A percentile compares a stretch with the other conserved stretches of the same genome.
phyloP scores from a whole-genome alignment of 2,797 vertebrate genomes.

The Lophius americanus region DNA sequence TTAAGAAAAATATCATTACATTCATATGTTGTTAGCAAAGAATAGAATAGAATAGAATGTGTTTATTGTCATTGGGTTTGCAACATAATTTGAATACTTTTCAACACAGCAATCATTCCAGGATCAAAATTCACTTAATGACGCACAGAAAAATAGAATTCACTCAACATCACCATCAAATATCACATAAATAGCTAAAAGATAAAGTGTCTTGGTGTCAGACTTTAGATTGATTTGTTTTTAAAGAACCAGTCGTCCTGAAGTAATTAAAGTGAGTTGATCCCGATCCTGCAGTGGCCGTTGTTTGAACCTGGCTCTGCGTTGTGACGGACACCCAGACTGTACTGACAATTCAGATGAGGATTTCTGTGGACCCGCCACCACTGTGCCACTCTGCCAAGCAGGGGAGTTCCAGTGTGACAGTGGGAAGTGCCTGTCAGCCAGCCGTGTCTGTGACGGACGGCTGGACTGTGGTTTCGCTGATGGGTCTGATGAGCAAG shows the following conservation, averaged over 20 bases:
- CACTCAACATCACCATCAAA: too few species aligned
- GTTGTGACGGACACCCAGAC: constrained; percentile 85
- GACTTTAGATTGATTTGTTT: not conserved
- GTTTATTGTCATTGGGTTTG: too few species aligned
- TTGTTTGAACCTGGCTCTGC: constrained; percentile 83
- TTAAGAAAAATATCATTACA: too few species aligned
- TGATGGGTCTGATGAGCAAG: constrained; percentile 84
- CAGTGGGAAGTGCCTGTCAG: constrained; percentile 78
- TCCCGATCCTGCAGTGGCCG: constrained; percentile 71
- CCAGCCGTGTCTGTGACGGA: constrained; percentile 77
- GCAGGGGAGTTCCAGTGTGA: constrained; percentile 81
- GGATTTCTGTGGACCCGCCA: constrained; percentile 79
- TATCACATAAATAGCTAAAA: too few species aligned
- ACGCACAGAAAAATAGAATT: too few species aligned
- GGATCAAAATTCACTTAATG: too few species aligned
- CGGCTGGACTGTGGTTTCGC: constrained; percentile 84
- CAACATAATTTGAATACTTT: too few species aligned
- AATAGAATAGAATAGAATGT: too few species aligned
- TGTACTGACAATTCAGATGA: constrained; percentile 89
- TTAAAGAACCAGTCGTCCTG: constrained; percentile 7
- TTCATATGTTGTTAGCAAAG: too few species aligned
- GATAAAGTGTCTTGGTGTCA: too few species aligned
- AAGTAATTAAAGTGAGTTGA: constrained; percentile 34
- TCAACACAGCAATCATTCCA: too few species aligned
- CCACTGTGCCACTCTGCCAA: constrained; percentile 67